Conservation (phyloP, 2,113 vertebrate genomes). For the Salvator merianae region DNA sequence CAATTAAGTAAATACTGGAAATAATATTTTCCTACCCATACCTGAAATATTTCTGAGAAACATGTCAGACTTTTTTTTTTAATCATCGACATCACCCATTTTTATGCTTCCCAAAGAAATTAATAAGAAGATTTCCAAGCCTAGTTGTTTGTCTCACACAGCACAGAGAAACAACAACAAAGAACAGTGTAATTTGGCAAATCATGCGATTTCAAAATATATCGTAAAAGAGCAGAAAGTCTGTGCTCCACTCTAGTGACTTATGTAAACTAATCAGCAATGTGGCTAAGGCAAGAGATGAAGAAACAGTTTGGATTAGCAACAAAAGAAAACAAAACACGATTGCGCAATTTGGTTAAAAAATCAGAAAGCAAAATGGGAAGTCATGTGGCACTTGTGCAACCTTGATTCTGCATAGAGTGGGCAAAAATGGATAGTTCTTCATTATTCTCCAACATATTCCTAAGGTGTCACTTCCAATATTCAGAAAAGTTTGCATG, state of each 20-base stretch:
- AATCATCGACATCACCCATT: neutral
- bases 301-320: neutral
- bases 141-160: neutral
- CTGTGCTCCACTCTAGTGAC: neutral
- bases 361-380: neutral
- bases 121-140: neutral
- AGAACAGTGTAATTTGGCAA: conserved; percentile 3
- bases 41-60: neutral
- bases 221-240: neutral
- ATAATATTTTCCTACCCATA: neutral
- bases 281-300: neutral
- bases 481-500: too few relatives aligned
- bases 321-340: neutral
- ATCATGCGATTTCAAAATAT: conserved; percentile 3
- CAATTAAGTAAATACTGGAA: neutral
- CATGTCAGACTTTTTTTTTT: neutral
- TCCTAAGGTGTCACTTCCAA: too few relatives aligned
- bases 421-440: neutral
- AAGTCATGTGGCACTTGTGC: neutral
- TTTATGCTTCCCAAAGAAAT: neutral
- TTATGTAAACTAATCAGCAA: conserved; percentile 19
- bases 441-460: neutral
- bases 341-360: neutral
- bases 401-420: neutral
- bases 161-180: conserved; percentile 1